Evolutionary conservation across 2,888 invertebrate genomes (phyloP), one percentile per base, ranked within the genome.

Genomic region (Tinea pellionella): DNA sequence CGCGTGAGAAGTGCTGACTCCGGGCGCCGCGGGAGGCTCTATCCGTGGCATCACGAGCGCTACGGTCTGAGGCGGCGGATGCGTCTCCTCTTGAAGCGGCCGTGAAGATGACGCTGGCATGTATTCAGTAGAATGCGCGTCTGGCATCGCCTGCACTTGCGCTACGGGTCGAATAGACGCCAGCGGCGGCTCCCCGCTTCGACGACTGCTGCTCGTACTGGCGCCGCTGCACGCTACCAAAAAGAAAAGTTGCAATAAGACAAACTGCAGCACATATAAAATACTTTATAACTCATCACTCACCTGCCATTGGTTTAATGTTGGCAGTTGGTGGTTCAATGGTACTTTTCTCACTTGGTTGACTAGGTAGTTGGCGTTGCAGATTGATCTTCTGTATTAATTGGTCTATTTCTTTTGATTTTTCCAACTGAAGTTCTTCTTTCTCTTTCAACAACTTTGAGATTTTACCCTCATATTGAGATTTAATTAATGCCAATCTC

Each of bases 141-240:
- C 88, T 72, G 74, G 88, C 61, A 92, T 91, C 59, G 92, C 93
- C 56, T 94, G 88, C 60, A 96, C 94, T 58, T 93, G 93, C 18
- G 93, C 93, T 65, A 97, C 96, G 0, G 97, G 97, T 37, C 97
- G 89, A 69, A 98, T 97, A 67, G 97, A 96, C 16, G 97, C 98
- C 63, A 97, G 11, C 72, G 87, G 96, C 0, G 96, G 95, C 73
- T 95, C 94, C 4, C 93, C 90, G 1, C 92, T 92, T 63, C 94
- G 90, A 77, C 93, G 91, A 18, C 89, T 69, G 89, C 90, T 41
- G 89, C 82, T 73, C 63, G 86, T 86, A 65, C 85, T 86, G 65
- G 86, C 81, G 59, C 88, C 87, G 37, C 37, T 37, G 37, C 37
- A 6, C n/a, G 37, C 37, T 9, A 24, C 12, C 19, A 12, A 53